Percentiles rank a stretch among this genome's conserved stretches.
These are phyloP conservation scores for Scaptomyza tumidula DNA, from an alignment of 2,888 invertebrate species.

Conservation along the genomic window DNA sequence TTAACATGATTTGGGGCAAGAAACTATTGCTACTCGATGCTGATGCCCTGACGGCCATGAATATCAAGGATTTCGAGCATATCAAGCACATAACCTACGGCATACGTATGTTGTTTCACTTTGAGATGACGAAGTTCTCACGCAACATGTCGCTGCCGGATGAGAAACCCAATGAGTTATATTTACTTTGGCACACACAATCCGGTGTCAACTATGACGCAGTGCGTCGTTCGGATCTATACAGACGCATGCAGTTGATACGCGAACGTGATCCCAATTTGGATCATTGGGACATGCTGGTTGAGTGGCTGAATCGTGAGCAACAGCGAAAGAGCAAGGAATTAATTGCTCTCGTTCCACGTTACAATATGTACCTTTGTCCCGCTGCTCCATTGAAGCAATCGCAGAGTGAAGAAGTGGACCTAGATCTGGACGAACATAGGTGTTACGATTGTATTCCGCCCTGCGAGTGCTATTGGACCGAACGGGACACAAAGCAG, in stretches of 20 bases:
- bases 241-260: conserved; percentile 86
- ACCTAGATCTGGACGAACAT: background rate
- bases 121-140: conserved; percentile 83
- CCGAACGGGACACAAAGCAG: conserved; percentile 29
- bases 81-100: conserved; percentile 81
- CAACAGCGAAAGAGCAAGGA: conserved; percentile 37
- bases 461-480: conserved; percentile 66
- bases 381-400: background rate
- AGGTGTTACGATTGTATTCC: conserved; percentile 55
- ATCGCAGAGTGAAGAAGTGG: background rate
- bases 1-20: conserved; percentile 85
- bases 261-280: conserved; percentile 82
- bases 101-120: conserved; percentile 84
- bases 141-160: conserved; percentile 56
- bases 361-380: conserved; percentile 40
- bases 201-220: conserved; percentile 85
- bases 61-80: conserved; percentile 85
- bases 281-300: conserved; percentile 86
- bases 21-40: conserved; percentile 85
- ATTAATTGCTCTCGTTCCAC: conserved; percentile 36
- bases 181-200: conserved; percentile 85
- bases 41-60: conserved; percentile 84
- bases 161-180: conserved; percentile 85
- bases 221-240: conserved; percentile 85
- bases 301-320: conserved; percentile 63